phyloP scores from a whole-genome alignment of 2,113 vertebrate genomes.

The Tonatia bakeri region DNA sequence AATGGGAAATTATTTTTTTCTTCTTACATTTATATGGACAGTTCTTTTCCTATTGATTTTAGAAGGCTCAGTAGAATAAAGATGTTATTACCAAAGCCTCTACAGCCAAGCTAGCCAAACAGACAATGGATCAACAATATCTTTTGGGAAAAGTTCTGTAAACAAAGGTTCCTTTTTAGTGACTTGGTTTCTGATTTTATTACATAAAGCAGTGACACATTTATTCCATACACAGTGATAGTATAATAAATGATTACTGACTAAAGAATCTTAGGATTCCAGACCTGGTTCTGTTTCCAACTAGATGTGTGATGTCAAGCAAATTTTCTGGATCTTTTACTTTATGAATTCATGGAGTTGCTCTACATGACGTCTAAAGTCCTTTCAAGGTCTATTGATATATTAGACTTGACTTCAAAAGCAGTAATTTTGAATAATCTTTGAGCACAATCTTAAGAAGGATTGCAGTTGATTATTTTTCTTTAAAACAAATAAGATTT shows the following conservation, averaged over 20 bases:
- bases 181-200: not conserved
- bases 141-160: not conserved
- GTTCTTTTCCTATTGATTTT: not conserved
- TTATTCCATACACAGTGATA: not conserved
- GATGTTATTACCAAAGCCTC: not conserved
- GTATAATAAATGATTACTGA: not conserved
- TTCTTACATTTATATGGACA: not conserved
- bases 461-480: not conserved
- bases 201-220: not conserved
- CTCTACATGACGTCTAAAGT: not conserved
- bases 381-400: not conserved
- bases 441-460: not conserved
- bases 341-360: not conserved
- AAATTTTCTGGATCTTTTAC: not conserved
- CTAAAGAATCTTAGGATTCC: not conserved
- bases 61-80: not conserved
- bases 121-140: not conserved
- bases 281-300: rapidly evolving
- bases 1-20: not conserved
- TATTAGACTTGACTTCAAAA: not conserved
- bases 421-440: not conserved
- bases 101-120: not conserved
- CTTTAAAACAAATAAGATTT: not conserved
- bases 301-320: not conserved
- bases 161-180: not conserved